Evolutionary conservation across 1,140 invertebrate genomes (phyloP).

Genomic region (Euwallacea fornicatus): DNA sequence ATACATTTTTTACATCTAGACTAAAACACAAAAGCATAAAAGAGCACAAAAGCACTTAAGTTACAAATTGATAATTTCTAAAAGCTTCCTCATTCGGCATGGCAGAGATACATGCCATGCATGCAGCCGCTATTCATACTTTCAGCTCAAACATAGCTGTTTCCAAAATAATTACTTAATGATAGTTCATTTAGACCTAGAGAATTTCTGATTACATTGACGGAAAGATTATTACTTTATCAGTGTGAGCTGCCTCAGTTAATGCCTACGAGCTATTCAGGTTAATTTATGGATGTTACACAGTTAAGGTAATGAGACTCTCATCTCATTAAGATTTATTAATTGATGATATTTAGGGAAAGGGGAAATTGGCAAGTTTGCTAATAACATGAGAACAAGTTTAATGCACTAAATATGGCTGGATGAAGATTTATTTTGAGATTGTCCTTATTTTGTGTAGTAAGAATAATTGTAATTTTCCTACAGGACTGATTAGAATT

Average conservation of each 20-base stretch:
- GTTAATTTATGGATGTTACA: neutral
- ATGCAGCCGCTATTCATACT: neutral
- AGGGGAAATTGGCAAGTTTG: neutral
- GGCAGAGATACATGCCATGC: neutral
- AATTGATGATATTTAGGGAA: constrained; percentile 1
- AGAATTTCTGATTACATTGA: constrained; percentile 7
- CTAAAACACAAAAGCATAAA: neutral
- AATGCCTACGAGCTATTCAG: neutral
- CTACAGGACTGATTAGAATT: no score
- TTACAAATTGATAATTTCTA: constrained; percentile 2
- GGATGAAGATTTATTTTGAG: no score
- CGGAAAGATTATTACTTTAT: neutral
- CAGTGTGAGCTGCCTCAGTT: neutral
- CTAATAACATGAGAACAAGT: no score
- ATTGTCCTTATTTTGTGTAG: no score
- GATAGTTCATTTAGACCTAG: neutral
- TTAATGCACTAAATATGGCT: no score
- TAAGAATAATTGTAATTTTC: no score
- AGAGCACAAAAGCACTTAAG: neutral
- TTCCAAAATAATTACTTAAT: constrained; percentile 4
- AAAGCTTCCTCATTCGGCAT: neutral
- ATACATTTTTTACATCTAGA: neutral
- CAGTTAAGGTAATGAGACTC: constrained; percentile 1
- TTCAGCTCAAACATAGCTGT: constrained; percentile 2
- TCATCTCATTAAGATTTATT: constrained; percentile 7